phyloP scores from a whole-genome alignment of 1,140 invertebrate species.

The Nixonia krombeini region DNA sequence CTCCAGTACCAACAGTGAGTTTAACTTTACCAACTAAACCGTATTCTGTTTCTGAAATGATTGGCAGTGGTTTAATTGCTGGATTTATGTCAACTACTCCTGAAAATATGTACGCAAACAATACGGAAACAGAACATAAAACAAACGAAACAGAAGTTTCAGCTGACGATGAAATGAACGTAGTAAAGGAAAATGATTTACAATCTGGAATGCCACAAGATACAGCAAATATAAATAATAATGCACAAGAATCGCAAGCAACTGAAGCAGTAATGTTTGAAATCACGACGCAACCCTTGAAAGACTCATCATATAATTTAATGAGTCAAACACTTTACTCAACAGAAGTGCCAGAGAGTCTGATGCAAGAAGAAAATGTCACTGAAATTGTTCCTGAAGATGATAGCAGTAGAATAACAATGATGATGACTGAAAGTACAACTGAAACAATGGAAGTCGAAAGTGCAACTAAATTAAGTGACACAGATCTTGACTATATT shows the following conservation, averaged over 20 bases:
- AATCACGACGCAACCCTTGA: not conserved
- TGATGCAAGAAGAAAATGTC: not conserved
- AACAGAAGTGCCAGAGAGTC: not conserved
- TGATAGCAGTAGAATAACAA: too few species aligned
- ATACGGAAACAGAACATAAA: slow-evolving; percentile 1
- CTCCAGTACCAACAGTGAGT: slow-evolving; percentile 9
- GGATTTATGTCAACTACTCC: slow-evolving; percentile 39
- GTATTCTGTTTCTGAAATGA: slow-evolving; percentile 37
- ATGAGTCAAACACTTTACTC: not conserved
- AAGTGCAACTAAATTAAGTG: not conserved
- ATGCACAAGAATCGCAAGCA: not conserved
- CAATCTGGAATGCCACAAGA: too few species aligned
- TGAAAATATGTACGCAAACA: not conserved
- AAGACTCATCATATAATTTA: not conserved
- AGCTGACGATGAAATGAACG: not conserved
- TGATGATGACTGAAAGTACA: slow-evolving; percentile 3
- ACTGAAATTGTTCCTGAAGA: too few species aligned
- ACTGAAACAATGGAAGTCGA: slow-evolving; percentile 5
- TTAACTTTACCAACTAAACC: slow-evolving; percentile 42
- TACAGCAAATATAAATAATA: not conserved
- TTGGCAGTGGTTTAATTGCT: slow-evolving; percentile 62
- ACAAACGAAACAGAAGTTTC: not conserved
- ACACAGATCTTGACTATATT: not conserved
- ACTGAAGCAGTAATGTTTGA: not conserved
- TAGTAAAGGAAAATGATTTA: too few species aligned